phyloP scores from a whole-genome alignment of 2,797 vertebrate genomes.

The Orestias chungarensis region DNA sequence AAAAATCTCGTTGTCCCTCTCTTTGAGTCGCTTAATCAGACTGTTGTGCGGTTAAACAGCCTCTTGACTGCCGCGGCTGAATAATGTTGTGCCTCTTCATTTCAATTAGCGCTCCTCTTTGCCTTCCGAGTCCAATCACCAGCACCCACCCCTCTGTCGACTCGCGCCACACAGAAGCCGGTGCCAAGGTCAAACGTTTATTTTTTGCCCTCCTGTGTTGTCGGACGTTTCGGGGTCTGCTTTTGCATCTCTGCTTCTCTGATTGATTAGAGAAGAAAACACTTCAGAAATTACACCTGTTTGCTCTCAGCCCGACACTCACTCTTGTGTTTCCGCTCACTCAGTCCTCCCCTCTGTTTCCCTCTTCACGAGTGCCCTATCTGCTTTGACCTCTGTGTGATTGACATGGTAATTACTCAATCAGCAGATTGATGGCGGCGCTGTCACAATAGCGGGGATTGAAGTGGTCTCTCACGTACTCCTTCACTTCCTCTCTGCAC shows the following conservation, averaged over 20 bases:
- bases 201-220: conserved; percentile 6
- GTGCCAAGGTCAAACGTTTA: conserved; percentile 60
- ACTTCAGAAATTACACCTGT: conserved; percentile 75
- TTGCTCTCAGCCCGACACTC: conserved; percentile 47
- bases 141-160: conserved; percentile 30
- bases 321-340: conserved; percentile 17
- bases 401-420: conserved; percentile 86
- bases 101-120: conserved; percentile 89
- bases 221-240: conserved; percentile 46
- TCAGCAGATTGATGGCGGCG: conserved; percentile 81
- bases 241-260: conserved; percentile 54
- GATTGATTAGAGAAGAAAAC: conserved; percentile 73
- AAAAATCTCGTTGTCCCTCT: conserved; percentile 72
- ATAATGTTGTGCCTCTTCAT: conserved; percentile 91
- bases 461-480: conserved; percentile 70
- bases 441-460: conserved; percentile 83
- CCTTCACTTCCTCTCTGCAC: conserved; percentile 34
- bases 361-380: conserved; percentile 62
- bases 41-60: conserved; percentile 86
- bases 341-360: conserved; percentile 34
- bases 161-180: conserved; percentile 13
- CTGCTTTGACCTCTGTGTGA: conserved; percentile 84
- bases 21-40: conserved; percentile 85
- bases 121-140: conserved; percentile 72
- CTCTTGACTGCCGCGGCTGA: conserved; percentile 88